Base-by-base conservation (phyloP, 2,888 invertebrate species). In the Drosophila rubida region DNA sequence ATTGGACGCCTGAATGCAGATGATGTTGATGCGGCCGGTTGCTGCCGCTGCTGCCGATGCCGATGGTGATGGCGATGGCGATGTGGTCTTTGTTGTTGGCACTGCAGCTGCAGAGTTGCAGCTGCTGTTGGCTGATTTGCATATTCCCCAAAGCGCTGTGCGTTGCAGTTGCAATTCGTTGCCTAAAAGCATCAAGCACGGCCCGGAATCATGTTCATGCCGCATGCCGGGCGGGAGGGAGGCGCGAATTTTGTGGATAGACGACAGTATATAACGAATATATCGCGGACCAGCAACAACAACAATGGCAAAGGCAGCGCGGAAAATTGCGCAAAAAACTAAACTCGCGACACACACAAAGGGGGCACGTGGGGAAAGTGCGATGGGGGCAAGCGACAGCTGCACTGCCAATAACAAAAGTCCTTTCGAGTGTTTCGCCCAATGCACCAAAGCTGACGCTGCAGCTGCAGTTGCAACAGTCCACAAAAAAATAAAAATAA, bases 281-380 rank as follows among this genome's bases (percentile, higher is more conserved):
- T 70, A 76, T 71, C 32, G 65, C 44, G 37, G 32, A 48, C 13
- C 27, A 27, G 9, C 27, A 32, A 44, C 62, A 57, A 46, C 61
- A 63, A 75, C 67, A 82, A 53, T 77, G 74, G 83, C 87, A 84
- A 87, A 86, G 78, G 73, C 84, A 70, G 32, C 84, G 84, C 89
- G 82, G 89, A 84, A 89, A 82, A 89, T 80, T 77, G 83, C 88
- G 88, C 88, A 88, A 82, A 89, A 87, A 87, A 85, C 85, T 85
- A 85, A 85, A 85, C 85, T 81, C 71, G 78, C 67, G 59, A 58
- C 59, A 41, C 9, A 44, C 7, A n/a, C 27, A 30, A 19, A 8
- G 44, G 5, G 16, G 8, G n/a, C 48, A 32, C 11, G 25, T 30
- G 25, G n/a, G 35, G 25, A n/a, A n/a, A 5, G 7, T 19, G 49